phyloP scores from a whole-genome alignment of 2,888 invertebrate genomes.

The Drosophila kambysellisi region DNA sequence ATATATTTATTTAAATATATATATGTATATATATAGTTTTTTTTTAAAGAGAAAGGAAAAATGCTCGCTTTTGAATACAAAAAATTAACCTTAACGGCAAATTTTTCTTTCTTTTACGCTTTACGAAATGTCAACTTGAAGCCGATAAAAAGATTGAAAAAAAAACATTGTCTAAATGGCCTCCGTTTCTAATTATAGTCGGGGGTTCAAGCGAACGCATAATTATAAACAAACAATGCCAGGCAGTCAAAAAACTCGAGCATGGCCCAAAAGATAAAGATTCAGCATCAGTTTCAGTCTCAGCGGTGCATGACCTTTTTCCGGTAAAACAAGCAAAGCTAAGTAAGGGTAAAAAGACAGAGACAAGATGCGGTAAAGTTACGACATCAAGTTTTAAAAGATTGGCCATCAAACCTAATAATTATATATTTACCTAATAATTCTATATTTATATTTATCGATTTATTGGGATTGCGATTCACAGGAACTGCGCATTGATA shows the following conservation, averaged over 20 bases:
- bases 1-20: neutral
- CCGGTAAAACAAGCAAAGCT: constrained; percentile 24
- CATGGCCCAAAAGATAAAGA: constrained; percentile 51
- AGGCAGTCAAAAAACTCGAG: constrained; percentile 19
- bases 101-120: constrained; percentile 8
- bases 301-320: constrained; percentile 51
- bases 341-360: constrained; percentile 6
- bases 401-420: constrained; percentile 8
- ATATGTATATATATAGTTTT: neutral
- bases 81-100: constrained; percentile 12
- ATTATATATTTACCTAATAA: neutral
- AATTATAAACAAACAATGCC: constrained; percentile 75
- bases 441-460: constrained; percentile 9
- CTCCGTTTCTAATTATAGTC: constrained; percentile 66
- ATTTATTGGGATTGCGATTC: constrained; percentile 1
- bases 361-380: constrained; percentile 28
- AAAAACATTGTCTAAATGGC: constrained; percentile 46
- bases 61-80: neutral
- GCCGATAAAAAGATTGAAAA: constrained; percentile 10
- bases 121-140: constrained; percentile 34
- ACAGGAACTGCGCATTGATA: constrained; percentile 25
- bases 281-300: constrained; percentile 9
- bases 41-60: neutral
- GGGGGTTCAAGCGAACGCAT: constrained; percentile 64
- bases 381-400: constrained; percentile 9